Evolutionary conservation across 2,888 invertebrate genomes (phyloP), one percentile per base, ranked within the genome.

Genomic region (Limnephilus marmoratus): DNA sequence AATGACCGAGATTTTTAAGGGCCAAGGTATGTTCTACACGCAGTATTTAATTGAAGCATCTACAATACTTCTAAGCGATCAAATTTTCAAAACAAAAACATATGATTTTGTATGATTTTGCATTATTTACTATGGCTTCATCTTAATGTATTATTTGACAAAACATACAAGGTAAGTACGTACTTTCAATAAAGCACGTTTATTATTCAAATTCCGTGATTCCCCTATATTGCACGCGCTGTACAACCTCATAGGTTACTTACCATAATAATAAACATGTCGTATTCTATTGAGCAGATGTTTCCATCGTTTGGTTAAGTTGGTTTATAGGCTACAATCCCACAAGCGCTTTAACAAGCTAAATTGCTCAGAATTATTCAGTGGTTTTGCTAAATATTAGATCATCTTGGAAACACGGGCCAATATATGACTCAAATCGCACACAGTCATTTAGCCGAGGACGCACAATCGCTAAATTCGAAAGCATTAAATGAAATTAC

Each of bases 281-380:
- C 49, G 24, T 68, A 24, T 68, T 24, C 24, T n/a, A 68, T 68
- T 68, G 68, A 68, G 24, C 68, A 68, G 68, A 68, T 68, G 68
- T 24, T 68, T 68, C 24, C 68, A 68, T 68, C 68, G 68, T 68
- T 68, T 68, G 68, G 24, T 68, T 68, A 24, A 68, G 68, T n/a
- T 68, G 68, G 68, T 68, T 83, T 18, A 34, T 83, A 37, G 37
- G 41, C 41, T 83, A 83, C 34, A 83, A 83, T 83, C 83, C 83
- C 83, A 83, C 83, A 37, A 18, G 41, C 83, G 37, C 83, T 83
- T 83, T 18, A 83, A 24, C 15, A 68, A 68, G 24, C 68, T n/a
- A 11, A 83, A 83, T 34, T 83, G 83, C 15, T 15, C 18, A 18
- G 83, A 18, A 83, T 31, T 31, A 83, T 37, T 34, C 41, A n/a